Base-by-base conservation (phyloP, 1,140 invertebrate genomes). In the Dendroctonus valens region DNA sequence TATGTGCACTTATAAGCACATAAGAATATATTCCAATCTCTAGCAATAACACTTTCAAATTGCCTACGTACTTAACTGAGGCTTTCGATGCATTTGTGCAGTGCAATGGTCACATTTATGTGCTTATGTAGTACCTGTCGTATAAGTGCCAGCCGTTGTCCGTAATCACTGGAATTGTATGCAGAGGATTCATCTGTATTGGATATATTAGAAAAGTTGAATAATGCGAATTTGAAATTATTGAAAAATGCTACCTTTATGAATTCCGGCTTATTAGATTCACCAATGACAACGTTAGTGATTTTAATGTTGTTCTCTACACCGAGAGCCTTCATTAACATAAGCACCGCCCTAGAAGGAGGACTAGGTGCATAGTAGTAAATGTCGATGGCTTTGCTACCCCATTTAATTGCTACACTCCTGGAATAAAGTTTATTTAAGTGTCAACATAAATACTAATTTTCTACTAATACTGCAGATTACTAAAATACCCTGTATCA, bases 341-440 rank as follows among this genome's bases (percentile, higher is more conserved):
- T 68, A 65, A 82, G 59, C 5, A 83, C 81, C 3, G 79, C 77
- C 15, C 82, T 78, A 65, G 79, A 80, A 7, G 82, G 81, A 40
- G 83, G 71, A 71, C 82, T 83, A 41, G 74, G 72, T 0, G 78
- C 74, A 53, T 79, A 72, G 75, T 80, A 82, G 72, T 85, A 85
- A 15, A 84, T 70, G 63, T 80, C 81, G 3, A 81, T 71, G 11
- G 57, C 61, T 41, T 54, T 54, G 52, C 12, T 38, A 12, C 52
- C 52, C 52, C 4, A 5, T 8, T 54, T 58, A 15, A 44, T n/a
- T 11, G 14, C 55, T 26, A 44, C 12, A 58, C n/a, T 12, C 12
- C 40, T 58, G 26, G 1, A 26, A 26, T 26, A 26, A 26, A 26
- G 3, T 2, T 2, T 3, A 26, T 5, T 7, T 26, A 26, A 26